Percentiles rank a stretch among this genome's conserved stretches.
Evolutionary conservation across 2,888 invertebrate species (phyloP).

Genomic region (Cheilosia variabilis): DNA sequence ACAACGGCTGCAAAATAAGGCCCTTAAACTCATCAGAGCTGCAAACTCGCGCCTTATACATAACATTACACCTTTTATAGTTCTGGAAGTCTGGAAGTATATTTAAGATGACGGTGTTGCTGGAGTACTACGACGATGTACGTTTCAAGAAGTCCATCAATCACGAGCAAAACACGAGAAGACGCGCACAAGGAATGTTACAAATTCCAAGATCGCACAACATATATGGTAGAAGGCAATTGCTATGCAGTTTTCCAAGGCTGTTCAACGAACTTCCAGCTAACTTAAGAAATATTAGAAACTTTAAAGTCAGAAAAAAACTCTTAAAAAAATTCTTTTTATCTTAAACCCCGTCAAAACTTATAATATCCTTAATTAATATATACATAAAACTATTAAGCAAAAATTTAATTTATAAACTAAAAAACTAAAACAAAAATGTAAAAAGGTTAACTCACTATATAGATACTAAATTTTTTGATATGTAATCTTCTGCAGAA

Average conservation of each 20-base stretch:
- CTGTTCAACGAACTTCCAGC: neutral
- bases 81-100: neutral
- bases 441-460: too few relatives aligned
- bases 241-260: neutral
- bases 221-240: neutral
- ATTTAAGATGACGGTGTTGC: constrained; percentile 3
- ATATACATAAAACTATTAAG: constrained; percentile 1
- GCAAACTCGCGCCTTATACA: neutral
- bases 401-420: too few relatives aligned
- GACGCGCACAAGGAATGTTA: neutral
- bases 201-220: neutral
- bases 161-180: neutral
- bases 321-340: neutral
- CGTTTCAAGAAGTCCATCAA: neutral
- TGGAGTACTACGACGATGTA: neutral
- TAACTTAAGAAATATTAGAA: neutral
- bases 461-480: too few relatives aligned
- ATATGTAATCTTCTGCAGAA: too few relatives aligned
- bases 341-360: too few relatives aligned
- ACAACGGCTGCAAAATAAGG: constrained; percentile 3
- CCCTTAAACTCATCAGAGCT: neutral
- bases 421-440: too few relatives aligned
- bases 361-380: neutral
- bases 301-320: neutral
- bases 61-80: neutral